Conservation (phyloP, 1,140 invertebrate species). For the Gerris buenoi region DNA sequence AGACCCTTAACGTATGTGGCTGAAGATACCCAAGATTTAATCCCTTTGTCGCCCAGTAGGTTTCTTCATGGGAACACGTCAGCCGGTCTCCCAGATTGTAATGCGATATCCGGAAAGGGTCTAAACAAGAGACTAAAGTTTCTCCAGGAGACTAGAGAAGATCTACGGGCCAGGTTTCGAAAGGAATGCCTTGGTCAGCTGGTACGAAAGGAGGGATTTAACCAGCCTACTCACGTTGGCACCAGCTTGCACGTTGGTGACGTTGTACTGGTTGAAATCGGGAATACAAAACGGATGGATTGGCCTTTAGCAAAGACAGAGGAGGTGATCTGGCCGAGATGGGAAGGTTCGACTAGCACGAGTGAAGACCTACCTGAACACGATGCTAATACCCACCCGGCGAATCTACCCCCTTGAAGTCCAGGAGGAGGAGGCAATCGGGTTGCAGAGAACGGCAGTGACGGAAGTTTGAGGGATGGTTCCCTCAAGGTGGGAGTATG, state of each 20-base stretch:
- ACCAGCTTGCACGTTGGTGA: background rate
- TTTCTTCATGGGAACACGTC: background rate
- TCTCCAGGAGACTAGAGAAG: background rate
- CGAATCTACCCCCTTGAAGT: background rate
- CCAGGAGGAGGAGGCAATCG: background rate
- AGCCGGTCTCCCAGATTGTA: background rate
- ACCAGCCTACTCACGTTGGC: background rate
- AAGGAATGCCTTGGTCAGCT: background rate
- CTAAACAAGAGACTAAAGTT: background rate
- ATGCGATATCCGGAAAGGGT: background rate
- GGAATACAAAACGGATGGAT: background rate
- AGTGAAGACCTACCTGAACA: background rate
- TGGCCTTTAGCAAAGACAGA: background rate
- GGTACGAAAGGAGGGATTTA: background rate
- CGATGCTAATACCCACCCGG: background rate
- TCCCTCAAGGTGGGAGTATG: background rate
- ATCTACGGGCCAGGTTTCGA: background rate
- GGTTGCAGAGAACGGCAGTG: background rate
- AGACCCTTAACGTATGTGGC: background rate
- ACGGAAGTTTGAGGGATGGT: background rate
- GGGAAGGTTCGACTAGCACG: background rate
- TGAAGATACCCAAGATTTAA: background rate
- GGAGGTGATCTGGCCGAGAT: background rate
- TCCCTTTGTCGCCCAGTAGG: background rate
- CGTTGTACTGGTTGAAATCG: background rate